Percentiles rank a stretch among this genome's conserved stretches.
Conservation (phyloP, 2,113 vertebrate genomes). For the Dicentrarchus labrax region DNA sequence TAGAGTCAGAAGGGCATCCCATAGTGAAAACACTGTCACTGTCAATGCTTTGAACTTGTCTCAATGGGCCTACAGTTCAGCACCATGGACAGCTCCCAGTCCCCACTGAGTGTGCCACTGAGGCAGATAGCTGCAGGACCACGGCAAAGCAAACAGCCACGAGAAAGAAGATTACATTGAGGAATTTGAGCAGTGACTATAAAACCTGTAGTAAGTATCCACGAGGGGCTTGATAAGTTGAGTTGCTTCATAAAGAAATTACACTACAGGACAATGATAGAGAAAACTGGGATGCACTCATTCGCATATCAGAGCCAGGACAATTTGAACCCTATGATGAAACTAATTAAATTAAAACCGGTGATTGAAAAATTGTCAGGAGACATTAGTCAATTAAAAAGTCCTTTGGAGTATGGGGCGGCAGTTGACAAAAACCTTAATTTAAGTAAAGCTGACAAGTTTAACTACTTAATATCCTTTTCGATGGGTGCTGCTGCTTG, state of each 20-base stretch:
- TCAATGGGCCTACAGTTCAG: constrained; percentile 37
- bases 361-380: background rate
- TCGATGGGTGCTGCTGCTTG: background rate
- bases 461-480: background rate
- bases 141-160: background rate
- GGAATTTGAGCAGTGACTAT: background rate
- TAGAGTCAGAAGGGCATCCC: background rate
- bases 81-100: constrained; percentile 33
- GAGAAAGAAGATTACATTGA: background rate
- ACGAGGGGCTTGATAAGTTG: background rate
- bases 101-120: background rate
- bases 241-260: background rate
- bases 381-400: constrained; percentile 1
- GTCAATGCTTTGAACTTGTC: background rate
- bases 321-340: background rate
- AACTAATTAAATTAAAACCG: background rate
- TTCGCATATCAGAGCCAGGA: background rate
- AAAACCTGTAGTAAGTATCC: background rate
- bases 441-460: background rate
- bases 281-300: background rate
- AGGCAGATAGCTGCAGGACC: background rate
- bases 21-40: background rate
- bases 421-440: background rate
- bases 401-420: background rate
- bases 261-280: background rate